phyloP scores from a whole-genome alignment of 2,888 invertebrate genomes.

The Athalia circularis region DNA sequence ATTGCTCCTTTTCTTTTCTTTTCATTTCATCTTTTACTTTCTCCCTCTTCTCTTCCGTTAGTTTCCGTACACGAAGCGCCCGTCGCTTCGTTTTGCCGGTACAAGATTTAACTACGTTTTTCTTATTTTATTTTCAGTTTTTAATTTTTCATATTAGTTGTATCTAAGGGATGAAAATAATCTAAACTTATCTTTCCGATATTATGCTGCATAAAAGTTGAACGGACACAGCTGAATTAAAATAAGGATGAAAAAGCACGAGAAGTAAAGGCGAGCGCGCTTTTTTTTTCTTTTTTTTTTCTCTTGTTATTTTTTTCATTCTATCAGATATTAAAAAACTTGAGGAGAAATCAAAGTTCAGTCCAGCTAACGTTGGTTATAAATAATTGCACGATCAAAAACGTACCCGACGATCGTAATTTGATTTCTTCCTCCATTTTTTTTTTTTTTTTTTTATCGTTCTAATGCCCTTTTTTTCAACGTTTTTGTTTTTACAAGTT shows the following conservation, averaged over 20 bases:
- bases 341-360: conserved; percentile 44
- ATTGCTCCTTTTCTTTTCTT: not conserved
- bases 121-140: not conserved
- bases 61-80: too few species aligned
- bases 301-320: not conserved
- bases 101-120: not conserved
- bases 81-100: too few species aligned
- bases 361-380: too few species aligned
- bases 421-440: too few species aligned
- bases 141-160: not conserved
- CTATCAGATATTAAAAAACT: conserved; percentile 70
- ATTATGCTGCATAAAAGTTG: not conserved
- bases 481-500: too few species aligned
- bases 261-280: not conserved
- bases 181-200: conserved; percentile 1
- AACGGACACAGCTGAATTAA: not conserved
- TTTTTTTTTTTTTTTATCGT: too few species aligned
- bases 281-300: not conserved
- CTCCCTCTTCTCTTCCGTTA: not conserved
- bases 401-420: too few species aligned
- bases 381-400: too few species aligned
- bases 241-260: not conserved
- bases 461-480: too few species aligned
- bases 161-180: not conserved
- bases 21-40: not conserved